Percentiles rank a stretch among this genome's conserved stretches.
Conservation (phyloP, 2,113 vertebrate species). For the Stictonetta naevosa region DNA sequence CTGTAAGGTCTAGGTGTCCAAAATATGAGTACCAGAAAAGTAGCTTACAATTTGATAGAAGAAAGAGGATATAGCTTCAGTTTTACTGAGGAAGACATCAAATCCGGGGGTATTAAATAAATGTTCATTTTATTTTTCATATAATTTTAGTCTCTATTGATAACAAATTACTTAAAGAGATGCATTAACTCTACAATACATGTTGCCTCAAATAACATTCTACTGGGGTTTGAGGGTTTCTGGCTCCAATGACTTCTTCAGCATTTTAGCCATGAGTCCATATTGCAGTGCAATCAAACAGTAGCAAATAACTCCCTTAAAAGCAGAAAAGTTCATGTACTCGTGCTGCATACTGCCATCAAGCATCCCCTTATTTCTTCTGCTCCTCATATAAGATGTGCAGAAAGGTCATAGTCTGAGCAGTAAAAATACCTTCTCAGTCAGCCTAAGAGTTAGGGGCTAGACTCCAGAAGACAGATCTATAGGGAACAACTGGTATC, state of each 20-base stretch:
- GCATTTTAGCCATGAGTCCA: background rate
- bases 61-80: background rate
- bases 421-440: background rate
- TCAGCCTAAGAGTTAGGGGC: background rate
- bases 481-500: background rate
- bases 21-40: background rate
- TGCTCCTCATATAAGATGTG: background rate
- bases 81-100: background rate
- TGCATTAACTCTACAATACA: background rate
- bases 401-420: background rate
- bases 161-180: background rate
- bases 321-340: background rate
- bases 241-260: background rate
- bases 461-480: background rate
- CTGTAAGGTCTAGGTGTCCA: background rate
- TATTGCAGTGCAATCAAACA: background rate
- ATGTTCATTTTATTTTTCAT: rapidly evolving
- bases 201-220: background rate
- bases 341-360: background rate
- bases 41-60: background rate
- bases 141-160: background rate
- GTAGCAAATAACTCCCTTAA: background rate
- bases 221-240: background rate
- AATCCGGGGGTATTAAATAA: background rate
- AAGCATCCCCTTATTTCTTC: background rate